Evolutionary conservation across 2,888 invertebrate species (phyloP), one percentile per base, ranked within the genome.

Genomic region (Troides aeacus): DNA sequence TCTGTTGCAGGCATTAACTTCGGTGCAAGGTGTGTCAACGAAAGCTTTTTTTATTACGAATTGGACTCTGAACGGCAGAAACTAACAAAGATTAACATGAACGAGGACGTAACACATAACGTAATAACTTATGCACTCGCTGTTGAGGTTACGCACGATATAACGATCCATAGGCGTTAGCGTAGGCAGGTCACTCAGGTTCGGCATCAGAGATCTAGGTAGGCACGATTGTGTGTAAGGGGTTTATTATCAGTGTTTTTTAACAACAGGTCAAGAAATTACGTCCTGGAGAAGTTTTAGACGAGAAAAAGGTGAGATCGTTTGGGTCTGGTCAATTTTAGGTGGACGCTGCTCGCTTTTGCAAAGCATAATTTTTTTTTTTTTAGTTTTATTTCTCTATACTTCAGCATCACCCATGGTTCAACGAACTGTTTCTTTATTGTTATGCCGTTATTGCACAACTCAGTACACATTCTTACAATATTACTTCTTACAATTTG

Each of bases 201-300:
- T 92, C 92, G 92, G 92, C 91, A 84, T 85, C 86, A 88, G 90
- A 90, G 90, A 88, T 78, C 76, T 87, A 86, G 86, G 88, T 88
- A 86, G 84, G 84, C 80, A 78, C 78, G 71, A 73, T 73, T 75
- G 76, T 78, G 74, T 74, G 73, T 77, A 76, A 80, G 79, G 84
- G 86, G 85, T 6, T 81, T 85, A 89, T 89, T 88, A 89, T 90
- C 87, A 84, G 80, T 90, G 73, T 92, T 91, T 90, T 92, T 87
- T 89, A 87, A 90, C 85, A 89, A 90, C 93, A 93, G 97, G 96
- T 96, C 94, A 96, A 95, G 93, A 97, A 97, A 95, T 96, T 97
- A 93, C 97, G 97, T 84, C 97, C 97, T 82, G 97, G 97, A 91
- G 97, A 97, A 95, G 96, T 98, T 91, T 92, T 97, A 94, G 97